A percentile compares a stretch with the other conserved stretches of the same genome.
Evolutionary conservation across 2,888 invertebrate species (phyloP).

Genomic region (Polietes domitor): DNA sequence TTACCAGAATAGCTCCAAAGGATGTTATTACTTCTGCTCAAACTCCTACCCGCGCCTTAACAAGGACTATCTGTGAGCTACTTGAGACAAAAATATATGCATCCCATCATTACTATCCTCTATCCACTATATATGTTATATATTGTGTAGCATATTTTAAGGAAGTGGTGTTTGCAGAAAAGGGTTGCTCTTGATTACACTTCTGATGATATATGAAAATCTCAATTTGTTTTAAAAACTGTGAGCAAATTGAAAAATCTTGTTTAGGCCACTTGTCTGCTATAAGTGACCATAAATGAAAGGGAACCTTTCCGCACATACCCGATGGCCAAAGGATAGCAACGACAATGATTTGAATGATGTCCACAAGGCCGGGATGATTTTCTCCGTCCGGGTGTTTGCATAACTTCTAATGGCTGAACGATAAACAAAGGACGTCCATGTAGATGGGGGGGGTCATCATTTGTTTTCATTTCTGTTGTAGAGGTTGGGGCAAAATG

Average conservation of each 20-base stretch:
- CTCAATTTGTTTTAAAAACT: constrained; percentile 50
- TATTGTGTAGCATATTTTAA: constrained; percentile 23
- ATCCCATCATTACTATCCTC: neutral
- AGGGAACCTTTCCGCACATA: constrained; percentile 1
- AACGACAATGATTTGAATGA: constrained; percentile 28
- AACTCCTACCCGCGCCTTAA: neutral
- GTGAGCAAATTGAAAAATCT: constrained; percentile 60
- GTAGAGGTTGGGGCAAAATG: neutral
- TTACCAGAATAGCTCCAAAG: neutral
- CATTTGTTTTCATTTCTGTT: constrained; percentile 3
- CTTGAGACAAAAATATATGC: neutral
- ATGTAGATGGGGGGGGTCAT: neutral
- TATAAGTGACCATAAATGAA: neutral
- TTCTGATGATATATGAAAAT: constrained; percentile 47
- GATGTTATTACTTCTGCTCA: neutral
- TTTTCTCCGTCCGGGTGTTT: neutral
- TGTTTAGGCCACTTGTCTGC: neutral
- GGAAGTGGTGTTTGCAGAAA: neutral
- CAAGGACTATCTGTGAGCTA: neutral
- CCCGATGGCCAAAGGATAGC: neutral
- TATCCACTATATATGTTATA: too few relatives aligned
- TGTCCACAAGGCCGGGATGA: neutral
- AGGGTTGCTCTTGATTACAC: constrained; percentile 1
- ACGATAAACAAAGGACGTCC: constrained; percentile 35
- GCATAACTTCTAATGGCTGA: constrained; percentile 56